Conservation (phyloP, 1,140 invertebrate species). For the Drosophila simulans region DNA sequence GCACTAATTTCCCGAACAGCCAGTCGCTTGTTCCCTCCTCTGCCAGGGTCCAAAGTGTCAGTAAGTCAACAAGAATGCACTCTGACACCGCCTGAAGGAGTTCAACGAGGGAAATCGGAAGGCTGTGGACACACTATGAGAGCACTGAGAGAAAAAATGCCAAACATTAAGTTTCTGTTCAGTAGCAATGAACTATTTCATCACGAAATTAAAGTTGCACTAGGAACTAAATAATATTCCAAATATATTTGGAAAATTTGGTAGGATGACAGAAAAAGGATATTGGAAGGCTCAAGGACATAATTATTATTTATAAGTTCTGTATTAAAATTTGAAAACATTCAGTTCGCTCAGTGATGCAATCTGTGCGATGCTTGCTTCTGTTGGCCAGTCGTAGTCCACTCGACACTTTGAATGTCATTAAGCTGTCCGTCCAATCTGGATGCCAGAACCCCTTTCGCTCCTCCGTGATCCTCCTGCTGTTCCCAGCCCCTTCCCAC, state of each 20-base stretch:
- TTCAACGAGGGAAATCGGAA: conserved; percentile 4
- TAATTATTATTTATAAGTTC: no score
- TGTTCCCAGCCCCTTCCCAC: not conserved
- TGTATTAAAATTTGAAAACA: no score
- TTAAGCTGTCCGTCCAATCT: conserved; percentile 60
- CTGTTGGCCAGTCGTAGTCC: conserved; percentile 51
- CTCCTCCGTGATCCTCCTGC: conserved; percentile 7
- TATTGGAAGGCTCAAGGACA: no score
- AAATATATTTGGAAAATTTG: no score
- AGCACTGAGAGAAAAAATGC: conserved; percentile 1
- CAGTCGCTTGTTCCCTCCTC: conserved; percentile 18
- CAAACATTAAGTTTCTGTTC: not conserved
- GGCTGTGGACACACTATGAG: conserved; percentile 5
- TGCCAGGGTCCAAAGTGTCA: conserved; percentile 73
- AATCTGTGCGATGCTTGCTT: conserved; percentile 23
- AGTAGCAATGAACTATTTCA: not conserved
- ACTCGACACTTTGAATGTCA: conserved; percentile 81
- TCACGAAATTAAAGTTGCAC: no score
- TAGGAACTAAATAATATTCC: no score
- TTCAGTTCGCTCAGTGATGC: conserved; percentile 7
- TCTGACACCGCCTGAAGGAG: conserved; percentile 56
- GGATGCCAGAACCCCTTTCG: not conserved
- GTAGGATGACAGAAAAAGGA: no score
- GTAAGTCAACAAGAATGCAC: conserved; percentile 81
- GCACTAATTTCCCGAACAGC: conserved; percentile 67